These are phyloP conservation scores for Esox masquinongy DNA, from an alignment of 2,797 vertebrate genomes.

Conservation along the genomic window DNA sequence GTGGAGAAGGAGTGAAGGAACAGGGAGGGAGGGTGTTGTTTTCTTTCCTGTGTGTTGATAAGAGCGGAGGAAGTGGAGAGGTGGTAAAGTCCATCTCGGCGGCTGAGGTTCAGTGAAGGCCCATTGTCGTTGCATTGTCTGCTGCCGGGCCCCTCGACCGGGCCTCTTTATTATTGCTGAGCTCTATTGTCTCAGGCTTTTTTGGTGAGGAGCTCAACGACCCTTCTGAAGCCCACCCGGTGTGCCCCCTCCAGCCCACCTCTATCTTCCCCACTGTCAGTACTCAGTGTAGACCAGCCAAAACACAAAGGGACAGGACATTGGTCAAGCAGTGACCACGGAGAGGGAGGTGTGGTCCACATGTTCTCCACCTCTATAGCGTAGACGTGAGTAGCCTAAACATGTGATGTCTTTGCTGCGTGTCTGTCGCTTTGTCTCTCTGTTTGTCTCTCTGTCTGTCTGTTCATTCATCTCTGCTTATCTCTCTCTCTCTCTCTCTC, in stretches of 20 bases:
- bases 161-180: slow-evolving; percentile 60
- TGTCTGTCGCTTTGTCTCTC: not conserved
- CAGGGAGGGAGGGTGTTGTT: slow-evolving; percentile 34
- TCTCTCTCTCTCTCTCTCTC: not conserved
- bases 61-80: slow-evolving; percentile 48
- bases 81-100: slow-evolving; percentile 42
- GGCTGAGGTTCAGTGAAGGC: slow-evolving; percentile 12
- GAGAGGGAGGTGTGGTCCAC: slow-evolving; percentile 2
- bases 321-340: slow-evolving; percentile 36
- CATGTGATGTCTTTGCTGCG: not conserved
- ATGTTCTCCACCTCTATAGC: slow-evolving; percentile 9
- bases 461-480: slow-evolving; percentile 24
- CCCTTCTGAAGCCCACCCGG: slow-evolving; percentile 9
- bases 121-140: slow-evolving; percentile 55
- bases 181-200: slow-evolving; percentile 54
- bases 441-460: not conserved
- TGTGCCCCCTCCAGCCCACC: not conserved
- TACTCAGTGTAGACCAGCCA: not conserved
- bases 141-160: slow-evolving; percentile 33
- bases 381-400: not conserved
- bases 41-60: slow-evolving; percentile 61
- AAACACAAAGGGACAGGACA: slow-evolving; percentile 34
- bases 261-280: not conserved
- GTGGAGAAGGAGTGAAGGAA: slow-evolving; percentile 3
- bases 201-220: slow-evolving; percentile 56